phyloP scores from a whole-genome alignment of 2,888 invertebrate genomes.

The Xanthorhoe designata region DNA sequence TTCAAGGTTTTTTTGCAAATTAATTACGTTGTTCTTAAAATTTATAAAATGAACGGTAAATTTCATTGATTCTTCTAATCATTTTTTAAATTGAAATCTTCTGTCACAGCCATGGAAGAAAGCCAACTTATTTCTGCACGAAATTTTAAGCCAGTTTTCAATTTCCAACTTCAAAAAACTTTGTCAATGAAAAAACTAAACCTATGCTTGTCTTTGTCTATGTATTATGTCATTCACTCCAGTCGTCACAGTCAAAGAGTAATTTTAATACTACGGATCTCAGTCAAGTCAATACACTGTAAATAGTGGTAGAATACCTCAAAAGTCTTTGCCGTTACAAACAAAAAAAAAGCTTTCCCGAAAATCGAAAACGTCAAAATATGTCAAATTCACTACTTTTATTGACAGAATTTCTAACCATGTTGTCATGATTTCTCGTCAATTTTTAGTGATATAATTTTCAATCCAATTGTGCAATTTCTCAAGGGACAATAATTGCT shows the following conservation, averaged over 20 bases:
- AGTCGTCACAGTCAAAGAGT: too few species aligned
- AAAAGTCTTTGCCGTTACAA: neutral
- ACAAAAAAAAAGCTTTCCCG: conserved; percentile 3
- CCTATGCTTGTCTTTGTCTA: too few species aligned
- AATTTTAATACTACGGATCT: too few species aligned
- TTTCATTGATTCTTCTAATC: too few species aligned
- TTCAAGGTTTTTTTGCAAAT: too few species aligned
- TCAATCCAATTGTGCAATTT: conserved; percentile 70
- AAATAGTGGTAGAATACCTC: neutral
- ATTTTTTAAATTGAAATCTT: neutral
- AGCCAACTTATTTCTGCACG: conserved; percentile 6
- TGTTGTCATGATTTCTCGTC: conserved; percentile 71
- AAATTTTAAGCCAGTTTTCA: conserved; percentile 6
- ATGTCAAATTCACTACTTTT: neutral
- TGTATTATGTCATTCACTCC: too few species aligned
- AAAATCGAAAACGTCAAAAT: neutral
- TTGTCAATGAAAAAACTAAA: too few species aligned
- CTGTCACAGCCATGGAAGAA: neutral
- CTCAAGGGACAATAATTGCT: conserved; percentile 51
- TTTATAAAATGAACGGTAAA: too few species aligned
- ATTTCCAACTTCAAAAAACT: too few species aligned
- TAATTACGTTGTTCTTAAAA: too few species aligned
- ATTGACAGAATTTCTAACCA: conserved; percentile 76
- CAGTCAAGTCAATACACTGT: neutral
- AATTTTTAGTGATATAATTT: conserved; percentile 72